Percentiles rank a stretch among this genome's conserved stretches.
Evolutionary conservation across 2,113 vertebrate genomes (phyloP).

Genomic region (Australoheros scitulus): DNA sequence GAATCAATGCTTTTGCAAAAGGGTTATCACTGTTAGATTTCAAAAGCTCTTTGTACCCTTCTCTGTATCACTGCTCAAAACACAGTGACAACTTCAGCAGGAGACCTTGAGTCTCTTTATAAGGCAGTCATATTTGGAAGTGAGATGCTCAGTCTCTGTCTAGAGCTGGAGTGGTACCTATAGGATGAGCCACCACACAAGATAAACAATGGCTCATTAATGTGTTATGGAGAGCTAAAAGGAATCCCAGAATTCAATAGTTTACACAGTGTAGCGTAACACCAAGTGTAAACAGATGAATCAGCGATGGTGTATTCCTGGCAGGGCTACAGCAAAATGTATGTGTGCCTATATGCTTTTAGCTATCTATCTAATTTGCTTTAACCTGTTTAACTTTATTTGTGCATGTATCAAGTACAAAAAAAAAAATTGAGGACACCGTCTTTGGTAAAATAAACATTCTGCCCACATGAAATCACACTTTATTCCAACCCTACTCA

Average conservation of each 20-base stretch:
- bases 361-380: neutral
- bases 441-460: constrained; percentile 28
- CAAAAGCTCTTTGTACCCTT: neutral
- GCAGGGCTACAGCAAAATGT: neutral
- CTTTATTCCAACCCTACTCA: neutral
- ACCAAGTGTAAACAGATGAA: constrained; percentile 17
- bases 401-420: neutral
- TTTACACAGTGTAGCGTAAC: neutral
- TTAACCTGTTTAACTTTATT: neutral
- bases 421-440: neutral
- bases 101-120: constrained; percentile 4
- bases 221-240: neutral
- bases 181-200: constrained; percentile 17
- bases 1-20: neutral
- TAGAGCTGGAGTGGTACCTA: constrained; percentile 12
- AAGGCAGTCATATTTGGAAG: constrained; percentile 38
- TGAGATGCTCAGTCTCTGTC: constrained; percentile 10
- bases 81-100: neutral
- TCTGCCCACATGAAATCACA: constrained; percentile 44
- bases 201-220: constrained; percentile 40
- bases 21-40: no score
- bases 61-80: neutral
- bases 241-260: neutral
- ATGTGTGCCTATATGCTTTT: neutral
- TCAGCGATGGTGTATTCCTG: neutral